Percentiles rank a stretch among this genome's conserved stretches.
Conservation (phyloP, 2,797 vertebrate species). For the Urophycis tenuis region DNA sequence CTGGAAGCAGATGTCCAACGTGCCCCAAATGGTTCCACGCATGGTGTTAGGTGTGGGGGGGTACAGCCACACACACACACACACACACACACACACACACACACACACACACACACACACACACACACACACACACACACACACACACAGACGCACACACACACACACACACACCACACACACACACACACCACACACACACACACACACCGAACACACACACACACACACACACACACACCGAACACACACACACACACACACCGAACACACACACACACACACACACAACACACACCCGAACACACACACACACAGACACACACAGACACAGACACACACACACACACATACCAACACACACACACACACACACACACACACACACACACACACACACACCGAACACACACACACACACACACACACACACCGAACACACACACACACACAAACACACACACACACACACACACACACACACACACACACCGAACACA, state of each 20-base stretch:
- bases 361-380: slow-evolving; percentile 16
- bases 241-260: slow-evolving; percentile 7
- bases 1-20: slow-evolving; percentile 78
- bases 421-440: slow-evolving; percentile 20
- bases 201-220: slow-evolving; percentile 14
- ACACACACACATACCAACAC: slow-evolving; percentile 10
- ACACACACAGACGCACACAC: slow-evolving; percentile 20
- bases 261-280: slow-evolving; percentile 24
- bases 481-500: slow-evolving; percentile 15
- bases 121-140: slow-evolving; percentile 17
- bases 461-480: slow-evolving; percentile 18
- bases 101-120: slow-evolving; percentile 22
- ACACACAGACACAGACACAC: slow-evolving; percentile 10
- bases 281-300: slow-evolving; percentile 20
- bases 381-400: slow-evolving; percentile 8
- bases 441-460: slow-evolving; percentile 18
- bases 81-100: slow-evolving; percentile 9
- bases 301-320: slow-evolving; percentile 19
- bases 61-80: not conserved
- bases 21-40: slow-evolving; percentile 79
- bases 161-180: slow-evolving; percentile 15
- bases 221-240: slow-evolving; percentile 6
- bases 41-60: slow-evolving; percentile 65
- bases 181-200: slow-evolving; percentile 22
- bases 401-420: slow-evolving; percentile 14